Percentiles rank a stretch among this genome's conserved stretches.
Conservation (phyloP, 2,797 vertebrate species). For the Oreochromis grahami region DNA sequence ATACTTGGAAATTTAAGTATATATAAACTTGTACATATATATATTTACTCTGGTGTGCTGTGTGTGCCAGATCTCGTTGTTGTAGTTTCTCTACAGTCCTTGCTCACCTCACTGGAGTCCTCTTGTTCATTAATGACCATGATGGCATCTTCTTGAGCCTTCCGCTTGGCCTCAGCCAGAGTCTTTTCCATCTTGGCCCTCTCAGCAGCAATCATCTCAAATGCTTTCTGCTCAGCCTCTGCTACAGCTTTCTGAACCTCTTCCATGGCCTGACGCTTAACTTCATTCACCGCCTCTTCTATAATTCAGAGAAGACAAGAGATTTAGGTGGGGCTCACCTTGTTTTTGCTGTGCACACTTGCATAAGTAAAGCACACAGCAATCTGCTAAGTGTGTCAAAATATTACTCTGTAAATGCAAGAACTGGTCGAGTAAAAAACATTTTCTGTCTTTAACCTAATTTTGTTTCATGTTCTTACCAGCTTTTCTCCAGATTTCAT, state of each 20-base stretch:
- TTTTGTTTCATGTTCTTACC: conserved; percentile 75
- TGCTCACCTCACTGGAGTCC: conserved; percentile 93
- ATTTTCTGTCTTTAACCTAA: background rate
- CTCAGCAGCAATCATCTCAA: conserved; percentile 95
- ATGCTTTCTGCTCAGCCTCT: conserved; percentile 96
- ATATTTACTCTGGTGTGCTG: background rate
- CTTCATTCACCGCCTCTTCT: conserved; percentile 99
- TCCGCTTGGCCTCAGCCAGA: conserved; percentile 91
- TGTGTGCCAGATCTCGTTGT: background rate
- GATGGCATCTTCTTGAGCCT: conserved; percentile 93
- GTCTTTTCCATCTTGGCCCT: conserved; percentile 98
- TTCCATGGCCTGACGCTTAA: conserved; percentile 98
- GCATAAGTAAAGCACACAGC: background rate
- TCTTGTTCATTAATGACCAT: conserved; percentile 96
- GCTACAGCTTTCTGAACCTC: conserved; percentile 98
- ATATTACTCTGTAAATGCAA: background rate
- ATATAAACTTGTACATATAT: too few relatives aligned
- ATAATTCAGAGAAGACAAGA: background rate
- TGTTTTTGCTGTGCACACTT: background rate
- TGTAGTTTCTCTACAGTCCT: background rate
- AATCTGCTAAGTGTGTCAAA: background rate
- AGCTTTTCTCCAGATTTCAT: conserved; percentile 99
- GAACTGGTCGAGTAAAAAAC: background rate
- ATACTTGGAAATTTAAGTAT: background rate
- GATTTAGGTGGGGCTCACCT: background rate